phyloP scores from a whole-genome alignment of 2,113 vertebrate species.

The Origma solitaria region DNA sequence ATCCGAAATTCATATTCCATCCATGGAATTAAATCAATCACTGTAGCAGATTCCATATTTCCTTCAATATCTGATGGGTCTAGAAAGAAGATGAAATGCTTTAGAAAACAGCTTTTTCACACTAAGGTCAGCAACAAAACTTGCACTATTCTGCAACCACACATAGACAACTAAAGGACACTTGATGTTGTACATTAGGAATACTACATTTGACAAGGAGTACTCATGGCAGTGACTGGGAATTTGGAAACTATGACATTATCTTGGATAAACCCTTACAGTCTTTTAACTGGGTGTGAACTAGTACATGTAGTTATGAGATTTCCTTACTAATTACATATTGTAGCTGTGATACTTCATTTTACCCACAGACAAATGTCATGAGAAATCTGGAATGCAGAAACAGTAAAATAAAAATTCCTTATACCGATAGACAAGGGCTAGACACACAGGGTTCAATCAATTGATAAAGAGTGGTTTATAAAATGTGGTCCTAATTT shows the following conservation, averaged over 20 bases:
- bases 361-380: not conserved
- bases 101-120: not conserved
- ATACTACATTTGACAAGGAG: not conserved
- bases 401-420: not conserved
- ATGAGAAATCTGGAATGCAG: not conserved
- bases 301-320: not conserved
- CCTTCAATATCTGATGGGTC: constrained; percentile 89
- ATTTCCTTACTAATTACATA: not conserved
- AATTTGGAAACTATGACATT: not conserved
- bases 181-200: not conserved
- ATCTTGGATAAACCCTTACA: not conserved
- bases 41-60: constrained; percentile 86
- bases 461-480: not conserved
- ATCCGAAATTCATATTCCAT: constrained; percentile 96
- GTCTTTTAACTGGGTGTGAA: not conserved
- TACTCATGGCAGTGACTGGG: not conserved
- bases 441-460: not conserved
- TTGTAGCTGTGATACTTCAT: not conserved
- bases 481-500: not conserved
- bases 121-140: not conserved
- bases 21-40: constrained; percentile 90
- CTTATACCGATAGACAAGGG: not conserved
- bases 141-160: not conserved
- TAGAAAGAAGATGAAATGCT: constrained; percentile 44
- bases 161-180: not conserved